These are phyloP conservation scores for Drosophila nannoptera DNA, from an alignment of 1,140 invertebrate genomes.

Conservation along the genomic window DNA sequence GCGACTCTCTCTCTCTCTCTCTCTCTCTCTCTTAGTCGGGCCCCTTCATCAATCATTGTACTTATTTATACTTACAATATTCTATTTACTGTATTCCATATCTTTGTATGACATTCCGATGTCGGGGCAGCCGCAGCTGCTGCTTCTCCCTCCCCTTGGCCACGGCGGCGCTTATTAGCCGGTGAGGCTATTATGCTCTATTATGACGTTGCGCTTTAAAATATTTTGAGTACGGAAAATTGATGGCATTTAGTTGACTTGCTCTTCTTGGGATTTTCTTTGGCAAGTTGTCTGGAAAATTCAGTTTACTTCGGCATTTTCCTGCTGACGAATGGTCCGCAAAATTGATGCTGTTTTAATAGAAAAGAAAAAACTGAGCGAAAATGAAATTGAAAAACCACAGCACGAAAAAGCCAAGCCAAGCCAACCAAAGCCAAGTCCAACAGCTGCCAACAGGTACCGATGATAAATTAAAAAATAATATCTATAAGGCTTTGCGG, in stretches of 20 bases:
- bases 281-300: slow-evolving; percentile 39
- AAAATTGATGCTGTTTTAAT: slow-evolving; percentile 68
- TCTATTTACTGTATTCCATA: slow-evolving; percentile 6
- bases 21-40: too few species aligned
- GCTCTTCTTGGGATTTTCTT: slow-evolving; percentile 2
- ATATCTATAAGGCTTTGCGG: slow-evolving; percentile 57
- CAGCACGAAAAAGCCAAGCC: slow-evolving; percentile 32
- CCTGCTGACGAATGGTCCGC: slow-evolving; percentile 32
- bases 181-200: slow-evolving; percentile 60
- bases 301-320: slow-evolving; percentile 51
- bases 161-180: slow-evolving; percentile 3
- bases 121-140: slow-evolving; percentile 18
- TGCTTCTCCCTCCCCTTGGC: background rate
- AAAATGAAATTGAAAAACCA: slow-evolving; percentile 49
- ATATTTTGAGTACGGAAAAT: slow-evolving; percentile 63
- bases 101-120: slow-evolving; percentile 14
- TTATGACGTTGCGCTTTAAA: slow-evolving; percentile 65
- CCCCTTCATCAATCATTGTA: slow-evolving; percentile 28
- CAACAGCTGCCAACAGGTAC: slow-evolving; percentile 46
- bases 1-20: too few species aligned
- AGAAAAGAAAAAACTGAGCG: slow-evolving; percentile 41
- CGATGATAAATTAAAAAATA: slow-evolving; percentile 74
- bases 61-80: background rate
- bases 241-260: slow-evolving; percentile 41
- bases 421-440: slow-evolving; percentile 3